These are phyloP conservation scores for Orthochromis indermauri DNA, from an alignment of 2,113 vertebrate genomes.

Conservation along the genomic window DNA sequence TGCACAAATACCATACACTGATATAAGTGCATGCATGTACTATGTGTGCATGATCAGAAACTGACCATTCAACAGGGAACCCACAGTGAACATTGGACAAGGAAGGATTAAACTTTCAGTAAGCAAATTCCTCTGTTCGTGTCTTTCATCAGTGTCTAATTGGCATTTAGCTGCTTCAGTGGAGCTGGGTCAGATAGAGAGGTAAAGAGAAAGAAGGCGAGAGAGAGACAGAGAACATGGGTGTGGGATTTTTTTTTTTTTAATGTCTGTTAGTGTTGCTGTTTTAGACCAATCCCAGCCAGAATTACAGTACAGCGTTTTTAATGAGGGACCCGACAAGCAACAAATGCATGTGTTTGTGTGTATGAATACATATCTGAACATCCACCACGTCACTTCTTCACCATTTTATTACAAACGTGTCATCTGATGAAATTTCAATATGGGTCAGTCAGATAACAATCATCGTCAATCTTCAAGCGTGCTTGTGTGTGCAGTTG, in stretches of 20 bases:
- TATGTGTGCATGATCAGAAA: background rate
- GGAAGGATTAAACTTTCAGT: background rate
- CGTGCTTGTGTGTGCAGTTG: background rate
- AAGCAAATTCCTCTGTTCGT: constrained; percentile 4
- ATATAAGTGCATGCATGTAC: background rate
- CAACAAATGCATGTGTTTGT: background rate
- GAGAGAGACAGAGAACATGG: background rate
- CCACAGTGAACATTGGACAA: background rate
- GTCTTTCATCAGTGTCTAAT: constrained; percentile 28
- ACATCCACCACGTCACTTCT: background rate
- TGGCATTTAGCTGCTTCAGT: constrained; percentile 11
- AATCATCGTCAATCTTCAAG: background rate
- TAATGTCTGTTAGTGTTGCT: background rate
- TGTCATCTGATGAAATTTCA: background rate
- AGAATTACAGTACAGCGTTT: background rate
- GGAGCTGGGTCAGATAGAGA: background rate
- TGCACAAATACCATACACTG: background rate
- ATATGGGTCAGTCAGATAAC: background rate
- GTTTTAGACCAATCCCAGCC: background rate
- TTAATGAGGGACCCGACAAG: background rate
- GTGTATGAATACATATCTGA: background rate
- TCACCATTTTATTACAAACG: background rate
- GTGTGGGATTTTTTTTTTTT: background rate
- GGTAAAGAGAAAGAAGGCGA: background rate
- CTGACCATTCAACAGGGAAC: background rate